phyloP scores from a whole-genome alignment of 1,140 invertebrate genomes.

The Andrena cerasifolii region DNA sequence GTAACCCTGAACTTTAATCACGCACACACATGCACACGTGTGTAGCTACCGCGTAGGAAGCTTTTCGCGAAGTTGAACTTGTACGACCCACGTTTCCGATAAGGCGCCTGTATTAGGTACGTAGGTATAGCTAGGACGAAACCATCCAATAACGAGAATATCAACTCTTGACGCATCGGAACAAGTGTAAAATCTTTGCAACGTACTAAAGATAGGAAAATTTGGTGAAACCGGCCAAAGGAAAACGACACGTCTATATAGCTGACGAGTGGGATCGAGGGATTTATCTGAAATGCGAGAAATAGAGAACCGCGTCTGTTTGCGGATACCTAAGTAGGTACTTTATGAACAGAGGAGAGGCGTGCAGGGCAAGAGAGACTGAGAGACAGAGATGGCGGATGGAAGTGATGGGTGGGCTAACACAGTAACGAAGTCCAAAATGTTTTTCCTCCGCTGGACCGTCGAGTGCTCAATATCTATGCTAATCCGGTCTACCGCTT shows the following conservation, averaged over 20 bases:
- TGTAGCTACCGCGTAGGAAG: no score
- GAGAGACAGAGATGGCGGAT: slow-evolving; percentile 18
- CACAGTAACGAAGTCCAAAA: slow-evolving; percentile 64
- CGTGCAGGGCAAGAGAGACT: neutral
- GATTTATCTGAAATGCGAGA: slow-evolving; percentile 36
- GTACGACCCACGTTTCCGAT: neutral
- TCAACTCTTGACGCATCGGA: no score
- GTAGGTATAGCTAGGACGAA: no score
- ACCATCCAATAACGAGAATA: no score
- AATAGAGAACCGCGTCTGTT: slow-evolving; percentile 36
- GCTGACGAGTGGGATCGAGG: neutral
- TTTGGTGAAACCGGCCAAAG: no score
- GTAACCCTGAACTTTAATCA: slow-evolving; percentile 53
- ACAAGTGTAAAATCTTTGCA: no score
- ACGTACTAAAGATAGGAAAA: no score
- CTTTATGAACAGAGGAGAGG: no score
- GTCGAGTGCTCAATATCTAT: slow-evolving; percentile 69
- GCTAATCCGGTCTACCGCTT: slow-evolving; percentile 64
- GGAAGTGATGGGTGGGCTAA: slow-evolving; percentile 40
- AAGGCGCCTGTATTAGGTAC: no score
- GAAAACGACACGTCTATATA: no score
- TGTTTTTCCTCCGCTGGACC: slow-evolving; percentile 61
- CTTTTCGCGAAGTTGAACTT: neutral
- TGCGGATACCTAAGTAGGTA: slow-evolving; percentile 46
- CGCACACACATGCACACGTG: neutral